phyloP scores from a whole-genome alignment of 2,113 vertebrate genomes.

The Struthio camelus region DNA sequence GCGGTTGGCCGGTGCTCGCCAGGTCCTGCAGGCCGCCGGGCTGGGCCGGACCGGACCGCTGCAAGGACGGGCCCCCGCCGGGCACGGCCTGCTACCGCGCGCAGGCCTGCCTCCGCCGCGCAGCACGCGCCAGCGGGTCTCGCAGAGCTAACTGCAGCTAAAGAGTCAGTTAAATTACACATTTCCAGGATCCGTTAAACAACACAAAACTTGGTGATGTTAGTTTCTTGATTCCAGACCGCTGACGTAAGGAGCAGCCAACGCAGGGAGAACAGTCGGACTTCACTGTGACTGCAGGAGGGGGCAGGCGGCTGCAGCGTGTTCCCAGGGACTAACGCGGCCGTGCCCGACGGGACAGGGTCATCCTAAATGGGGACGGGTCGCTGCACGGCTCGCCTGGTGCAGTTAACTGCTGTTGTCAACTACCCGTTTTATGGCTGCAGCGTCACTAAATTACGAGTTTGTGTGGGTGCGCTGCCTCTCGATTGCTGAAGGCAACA shows the following conservation, averaged over 20 bases:
- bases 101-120: fast-evolving
- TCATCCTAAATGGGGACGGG: background rate
- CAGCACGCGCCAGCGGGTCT: background rate
- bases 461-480: background rate
- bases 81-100: fast-evolving
- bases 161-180: background rate
- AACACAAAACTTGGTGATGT: background rate
- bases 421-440: background rate
- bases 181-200: background rate
- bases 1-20: too few species aligned
- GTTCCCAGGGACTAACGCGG: fast-evolving
- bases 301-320: background rate
- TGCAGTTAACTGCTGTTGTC: background rate
- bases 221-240: conserved; percentile 29
- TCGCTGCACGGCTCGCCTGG: background rate
- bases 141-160: background rate
- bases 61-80: background rate
- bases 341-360: background rate
- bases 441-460: background rate
- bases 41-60: too few species aligned
- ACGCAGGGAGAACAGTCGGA: background rate
- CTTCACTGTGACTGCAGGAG: background rate
- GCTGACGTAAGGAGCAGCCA: conserved; percentile 38
- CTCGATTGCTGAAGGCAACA: background rate
- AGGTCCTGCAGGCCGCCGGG: too few species aligned